These are phyloP conservation scores for Tetranychus truncatus DNA, from an alignment of 2,888 invertebrate genomes.

Conservation along the genomic window DNA sequence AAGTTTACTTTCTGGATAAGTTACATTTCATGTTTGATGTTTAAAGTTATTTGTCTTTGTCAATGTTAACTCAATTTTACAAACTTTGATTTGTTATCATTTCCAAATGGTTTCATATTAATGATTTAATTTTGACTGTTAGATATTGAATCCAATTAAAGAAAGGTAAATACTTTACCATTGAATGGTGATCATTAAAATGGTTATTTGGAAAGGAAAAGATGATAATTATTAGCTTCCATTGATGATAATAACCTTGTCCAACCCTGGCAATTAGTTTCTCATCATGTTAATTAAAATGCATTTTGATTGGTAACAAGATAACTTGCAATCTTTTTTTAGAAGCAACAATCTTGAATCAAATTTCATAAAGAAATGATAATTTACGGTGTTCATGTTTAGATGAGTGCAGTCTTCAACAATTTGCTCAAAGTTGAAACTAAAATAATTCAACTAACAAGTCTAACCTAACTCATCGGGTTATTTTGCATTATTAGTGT, in stretches of 20 bases:
- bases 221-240: background rate
- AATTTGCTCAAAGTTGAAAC: too few relatives aligned
- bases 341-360: background rate
- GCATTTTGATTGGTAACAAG: conserved; percentile 1
- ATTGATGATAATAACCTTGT: background rate
- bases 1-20: background rate
- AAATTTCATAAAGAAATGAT: too few relatives aligned
- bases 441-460: too few relatives aligned
- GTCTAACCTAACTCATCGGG: too few relatives aligned
- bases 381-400: too few relatives aligned
- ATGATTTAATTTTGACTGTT: background rate
- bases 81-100: too few relatives aligned
- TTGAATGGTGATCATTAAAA: background rate
- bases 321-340: background rate
- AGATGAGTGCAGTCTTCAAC: too few relatives aligned
- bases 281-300: background rate
- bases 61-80: background rate
- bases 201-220: background rate
- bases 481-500: too few relatives aligned
- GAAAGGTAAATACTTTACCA: background rate
- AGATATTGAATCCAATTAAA: background rate
- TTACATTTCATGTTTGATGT: background rate
- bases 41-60: background rate
- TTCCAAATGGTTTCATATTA: too few relatives aligned
- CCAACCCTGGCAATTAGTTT: conserved; percentile 1